phyloP scores from a whole-genome alignment of 1,140 invertebrate genomes.

The Conopomorpha cramerella region DNA sequence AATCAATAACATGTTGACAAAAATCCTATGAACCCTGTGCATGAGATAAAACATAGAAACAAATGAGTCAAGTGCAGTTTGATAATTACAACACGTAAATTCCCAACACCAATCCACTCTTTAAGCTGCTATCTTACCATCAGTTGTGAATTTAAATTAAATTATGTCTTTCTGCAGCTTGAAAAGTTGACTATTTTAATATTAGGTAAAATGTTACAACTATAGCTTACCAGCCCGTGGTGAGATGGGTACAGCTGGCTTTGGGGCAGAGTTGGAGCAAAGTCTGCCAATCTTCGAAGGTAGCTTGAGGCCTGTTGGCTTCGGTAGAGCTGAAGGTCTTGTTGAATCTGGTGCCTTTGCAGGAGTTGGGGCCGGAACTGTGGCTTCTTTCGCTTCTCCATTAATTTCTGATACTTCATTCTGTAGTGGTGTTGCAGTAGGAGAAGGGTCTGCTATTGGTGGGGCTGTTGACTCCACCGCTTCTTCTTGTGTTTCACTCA shows the following conservation, averaged over 20 bases:
- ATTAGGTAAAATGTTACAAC: too few species aligned
- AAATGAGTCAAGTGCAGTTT: constrained; percentile 50
- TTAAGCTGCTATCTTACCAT: too few species aligned
- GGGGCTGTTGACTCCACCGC: neutral
- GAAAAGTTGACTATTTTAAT: too few species aligned
- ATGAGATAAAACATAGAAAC: too few species aligned
- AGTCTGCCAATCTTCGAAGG: constrained; percentile 67
- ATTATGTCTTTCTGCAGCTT: too few species aligned
- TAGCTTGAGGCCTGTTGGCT: constrained; percentile 62
- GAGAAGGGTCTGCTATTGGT: too few species aligned
- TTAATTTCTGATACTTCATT: constrained; percentile 15
- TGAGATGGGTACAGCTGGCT: constrained; percentile 63
- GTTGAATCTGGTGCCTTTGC: constrained; percentile 30
- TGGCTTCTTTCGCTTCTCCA: constrained; percentile 13
- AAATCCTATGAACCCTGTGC: too few species aligned
- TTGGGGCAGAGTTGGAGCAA: constrained; percentile 61
- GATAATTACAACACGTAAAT: too few species aligned
- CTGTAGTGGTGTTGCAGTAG: constrained; percentile 12
- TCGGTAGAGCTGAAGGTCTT: constrained; percentile 34
- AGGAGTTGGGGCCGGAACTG: constrained; percentile 24
- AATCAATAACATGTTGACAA: too few species aligned
- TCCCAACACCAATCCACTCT: too few species aligned
- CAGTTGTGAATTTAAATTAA: too few species aligned
- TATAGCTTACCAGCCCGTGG: constrained; percentile 56
- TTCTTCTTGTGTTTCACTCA: constrained; percentile 39